Base-by-base conservation (phyloP, 2,888 invertebrate genomes). In the Stegana nigrithorax region DNA sequence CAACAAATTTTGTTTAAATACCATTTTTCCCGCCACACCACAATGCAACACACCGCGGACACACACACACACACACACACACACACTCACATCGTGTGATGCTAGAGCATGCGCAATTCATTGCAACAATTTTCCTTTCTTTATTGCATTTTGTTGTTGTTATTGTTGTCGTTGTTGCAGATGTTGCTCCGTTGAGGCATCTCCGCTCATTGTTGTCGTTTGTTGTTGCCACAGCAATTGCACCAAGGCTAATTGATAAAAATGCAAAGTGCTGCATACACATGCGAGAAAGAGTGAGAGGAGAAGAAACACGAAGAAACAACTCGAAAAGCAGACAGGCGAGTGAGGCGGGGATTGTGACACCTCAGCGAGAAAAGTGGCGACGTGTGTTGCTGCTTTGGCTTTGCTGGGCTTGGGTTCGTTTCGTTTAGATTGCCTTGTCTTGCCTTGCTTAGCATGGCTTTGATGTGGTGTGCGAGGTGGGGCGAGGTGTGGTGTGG, bases 191-290 rank as follows among this genome's bases (percentile, higher is more conserved):
- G n/a, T n/a, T n/a, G n/a, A n/a, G n/a, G n/a, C n/a, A n/a, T n/a
- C n/a, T n/a, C n/a, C n/a, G n/a, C n/a, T n/a, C n/a, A n/a, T 63
- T 62, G 47, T 59, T 64, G 27, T 19, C 56, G 58, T 42, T 50
- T 71, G 68, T 59, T 68, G n/a, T 25, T 66, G 70, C 61, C 63
- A 66, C 64, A 69, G 58, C 44, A 61, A 60, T 56, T 61, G 70
- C 67, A 71, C 78, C 81, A 78, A 81, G 78, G 80, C 80, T 76
- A 80, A 80, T 81, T 80, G 80, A 79, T 75, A 77, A 76, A 71
- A 68, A 62, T 66, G 57, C n/a, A n/a, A n/a, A n/a, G n/a, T n/a
- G n/a, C n/a, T n/a, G n/a, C n/a, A n/a, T n/a, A n/a, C n/a, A n/a
- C n/a, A n/a, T n/a, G n/a, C n/a, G n/a, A n/a, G n/a, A n/a, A n/a